Conservation (phyloP, 2,888 invertebrate species). For the Himalopsyche japonica region DNA sequence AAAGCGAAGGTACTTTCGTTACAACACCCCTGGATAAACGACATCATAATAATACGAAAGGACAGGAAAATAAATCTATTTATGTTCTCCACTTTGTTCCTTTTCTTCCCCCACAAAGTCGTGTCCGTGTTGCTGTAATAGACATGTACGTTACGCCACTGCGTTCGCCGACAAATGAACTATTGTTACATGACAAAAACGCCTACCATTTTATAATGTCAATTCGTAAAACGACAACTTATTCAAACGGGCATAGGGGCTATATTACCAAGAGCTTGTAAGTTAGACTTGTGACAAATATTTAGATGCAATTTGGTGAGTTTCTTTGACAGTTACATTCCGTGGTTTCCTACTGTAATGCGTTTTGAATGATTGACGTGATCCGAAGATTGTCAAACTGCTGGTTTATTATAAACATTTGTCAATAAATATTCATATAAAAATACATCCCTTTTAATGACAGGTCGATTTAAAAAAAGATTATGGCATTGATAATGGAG, state of each 20-base stretch:
- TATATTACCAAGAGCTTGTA: background rate
- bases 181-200: background rate
- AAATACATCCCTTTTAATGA: too few species aligned
- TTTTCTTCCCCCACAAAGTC: constrained; percentile 1
- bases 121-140: background rate
- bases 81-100: constrained; percentile 19
- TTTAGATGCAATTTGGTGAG: background rate
- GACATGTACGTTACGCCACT: constrained; percentile 16
- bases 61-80: constrained; percentile 37
- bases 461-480: too few species aligned
- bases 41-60: constrained; percentile 24
- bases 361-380: background rate
- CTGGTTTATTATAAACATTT: background rate
- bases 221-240: background rate
- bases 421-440: background rate
- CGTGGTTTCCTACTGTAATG: constrained; percentile 5
- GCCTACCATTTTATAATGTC: background rate
- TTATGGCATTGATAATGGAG: too few species aligned
- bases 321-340: background rate
- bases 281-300: background rate
- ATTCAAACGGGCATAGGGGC: background rate
- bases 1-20: background rate
- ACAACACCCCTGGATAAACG: background rate
- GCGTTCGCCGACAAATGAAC: constrained; percentile 17
- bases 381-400: background rate